A percentile compares a stretch with the other conserved stretches of the same genome.
Conservation (phyloP, 2,113 vertebrate species). For the Gambusia holbrooki region DNA sequence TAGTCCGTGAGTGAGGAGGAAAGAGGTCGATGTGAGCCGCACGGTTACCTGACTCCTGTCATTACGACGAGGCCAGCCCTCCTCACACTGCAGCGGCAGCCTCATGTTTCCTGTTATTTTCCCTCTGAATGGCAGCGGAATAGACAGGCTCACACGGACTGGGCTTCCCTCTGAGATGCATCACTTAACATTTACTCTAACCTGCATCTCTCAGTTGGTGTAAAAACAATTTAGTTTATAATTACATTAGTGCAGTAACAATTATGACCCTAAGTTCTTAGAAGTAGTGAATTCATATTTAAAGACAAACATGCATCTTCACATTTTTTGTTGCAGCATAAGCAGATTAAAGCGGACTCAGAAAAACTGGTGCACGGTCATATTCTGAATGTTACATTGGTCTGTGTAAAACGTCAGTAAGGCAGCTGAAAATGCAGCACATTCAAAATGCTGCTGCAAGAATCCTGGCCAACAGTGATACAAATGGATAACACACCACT, state of each 20-base stretch:
- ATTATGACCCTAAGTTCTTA: neutral
- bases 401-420: too few relatives aligned
- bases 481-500: too few relatives aligned
- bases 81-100: conserved; percentile 43
- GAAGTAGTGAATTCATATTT: neutral
- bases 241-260: neutral
- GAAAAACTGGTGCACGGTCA: too few relatives aligned
- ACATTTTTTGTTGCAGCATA: too few relatives aligned
- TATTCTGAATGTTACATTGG: too few relatives aligned
- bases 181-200: neutral
- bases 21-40: neutral
- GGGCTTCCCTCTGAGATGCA: neutral
- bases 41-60: conserved; percentile 75
- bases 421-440: too few relatives aligned
- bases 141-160: conserved; percentile 1
- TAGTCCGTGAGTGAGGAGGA: conserved; percentile 15
- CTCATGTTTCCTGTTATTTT: conserved; percentile 68
- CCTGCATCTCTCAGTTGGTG: neutral
- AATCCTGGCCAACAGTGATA: too few relatives aligned
- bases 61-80: conserved; percentile 56
- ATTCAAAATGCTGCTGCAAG: too few relatives aligned
- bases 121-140: conserved; percentile 4
- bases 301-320: too few relatives aligned
- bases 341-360: too few relatives aligned
- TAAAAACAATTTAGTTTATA: neutral